Evolutionary conservation across 2,797 vertebrate species (phyloP).

Genomic region (Platyrinchus mystaceus): DNA sequence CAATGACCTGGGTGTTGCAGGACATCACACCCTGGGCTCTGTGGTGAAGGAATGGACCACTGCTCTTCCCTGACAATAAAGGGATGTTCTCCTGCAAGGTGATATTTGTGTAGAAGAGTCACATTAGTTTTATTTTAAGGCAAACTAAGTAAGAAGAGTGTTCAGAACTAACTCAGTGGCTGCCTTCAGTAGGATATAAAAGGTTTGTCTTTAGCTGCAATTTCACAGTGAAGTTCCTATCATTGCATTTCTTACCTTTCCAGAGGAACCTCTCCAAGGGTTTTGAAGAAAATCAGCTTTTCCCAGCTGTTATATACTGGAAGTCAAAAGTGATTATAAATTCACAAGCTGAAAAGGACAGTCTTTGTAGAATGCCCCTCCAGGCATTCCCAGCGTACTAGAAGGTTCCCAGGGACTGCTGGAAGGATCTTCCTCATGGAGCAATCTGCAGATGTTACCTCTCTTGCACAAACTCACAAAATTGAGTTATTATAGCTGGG

Average conservation of each 20-base stretch:
- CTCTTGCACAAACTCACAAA: not conserved
- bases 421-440: not conserved
- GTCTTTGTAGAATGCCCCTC: not conserved
- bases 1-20: not conserved
- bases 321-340: not conserved
- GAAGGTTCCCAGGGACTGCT: not conserved
- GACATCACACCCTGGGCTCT: not conserved
- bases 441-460: not conserved
- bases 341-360: not conserved
- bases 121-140: not conserved
- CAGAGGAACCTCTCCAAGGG: not conserved
- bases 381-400: not conserved
- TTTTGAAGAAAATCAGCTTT: not conserved
- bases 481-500: not conserved
- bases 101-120: not conserved
- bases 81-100: not conserved
- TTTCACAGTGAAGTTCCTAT: not conserved
- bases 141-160: not conserved
- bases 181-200: not conserved
- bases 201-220: not conserved
- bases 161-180: not conserved
- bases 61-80: not conserved
- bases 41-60: not conserved
- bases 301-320: not conserved
- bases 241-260: not conserved